These are phyloP conservation scores for Cephus nigrinus DNA, from an alignment of 2,888 invertebrate genomes.

Conservation along the genomic window DNA sequence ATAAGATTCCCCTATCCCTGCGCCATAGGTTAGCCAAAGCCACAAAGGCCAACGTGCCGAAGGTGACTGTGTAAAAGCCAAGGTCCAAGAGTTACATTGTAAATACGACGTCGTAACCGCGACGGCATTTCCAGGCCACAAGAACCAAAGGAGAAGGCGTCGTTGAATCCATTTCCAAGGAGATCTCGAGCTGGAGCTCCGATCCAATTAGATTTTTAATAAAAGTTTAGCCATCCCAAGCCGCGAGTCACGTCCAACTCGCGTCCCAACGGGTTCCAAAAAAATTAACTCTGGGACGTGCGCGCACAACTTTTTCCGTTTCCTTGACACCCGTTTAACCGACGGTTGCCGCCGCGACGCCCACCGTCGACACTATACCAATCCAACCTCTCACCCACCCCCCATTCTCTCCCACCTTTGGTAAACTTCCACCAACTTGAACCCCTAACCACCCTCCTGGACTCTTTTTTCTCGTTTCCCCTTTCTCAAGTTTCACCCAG, in stretches of 20 bases:
- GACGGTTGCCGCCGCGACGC: not conserved
- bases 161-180: not conserved
- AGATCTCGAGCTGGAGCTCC: conserved; percentile 33
- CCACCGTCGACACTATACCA: not conserved
- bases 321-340: conserved; percentile 1
- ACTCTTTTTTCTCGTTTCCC: no score
- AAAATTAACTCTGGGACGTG: conserved; percentile 39
- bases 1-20: no score
- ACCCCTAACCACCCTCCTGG: no score
- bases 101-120: no score
- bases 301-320: conserved; percentile 12
- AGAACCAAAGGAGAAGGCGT: not conserved
- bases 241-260: conserved; percentile 43
- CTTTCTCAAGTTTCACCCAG: not conserved
- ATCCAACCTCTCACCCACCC: not conserved
- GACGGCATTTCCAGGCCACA: no score
- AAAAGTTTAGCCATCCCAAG: conserved; percentile 54
- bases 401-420: not conserved
- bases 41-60: no score
- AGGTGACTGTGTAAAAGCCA: no score
- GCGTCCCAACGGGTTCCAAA: conserved; percentile 40
- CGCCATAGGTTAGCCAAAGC: no score
- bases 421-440: no score
- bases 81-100: no score
- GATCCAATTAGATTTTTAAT: conserved; percentile 59